phyloP scores from a whole-genome alignment of 2,113 vertebrate genomes.

The Hiodon tergisus region DNA sequence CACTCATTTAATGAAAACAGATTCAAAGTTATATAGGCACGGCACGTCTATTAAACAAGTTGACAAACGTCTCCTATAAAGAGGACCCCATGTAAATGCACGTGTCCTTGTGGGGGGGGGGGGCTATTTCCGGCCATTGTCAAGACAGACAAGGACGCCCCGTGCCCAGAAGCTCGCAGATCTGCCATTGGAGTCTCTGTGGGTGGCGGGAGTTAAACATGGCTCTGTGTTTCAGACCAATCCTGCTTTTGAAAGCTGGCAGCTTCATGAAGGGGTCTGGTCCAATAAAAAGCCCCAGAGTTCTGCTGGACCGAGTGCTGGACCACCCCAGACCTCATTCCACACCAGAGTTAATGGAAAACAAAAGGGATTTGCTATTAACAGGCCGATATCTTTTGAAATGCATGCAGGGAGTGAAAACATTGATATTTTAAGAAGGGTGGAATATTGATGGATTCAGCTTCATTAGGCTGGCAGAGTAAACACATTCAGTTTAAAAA shows the following conservation, averaged over 20 bases:
- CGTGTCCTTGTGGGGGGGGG: not conserved
- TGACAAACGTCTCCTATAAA: not conserved
- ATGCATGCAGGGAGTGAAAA: slow-evolving; percentile 14
- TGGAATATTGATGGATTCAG: slow-evolving; percentile 25
- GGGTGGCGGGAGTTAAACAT: slow-evolving; percentile 14
- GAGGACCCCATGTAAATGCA: no score
- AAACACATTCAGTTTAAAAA: slow-evolving; percentile 12
- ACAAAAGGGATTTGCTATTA: not conserved
- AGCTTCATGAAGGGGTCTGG: not conserved
- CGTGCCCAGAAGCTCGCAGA: no score
- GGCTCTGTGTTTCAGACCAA: not conserved
- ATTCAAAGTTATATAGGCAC: not conserved
- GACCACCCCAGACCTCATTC: slow-evolving; percentile 16
- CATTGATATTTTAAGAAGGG: slow-evolving; percentile 15
- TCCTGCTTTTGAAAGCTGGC: not conserved
- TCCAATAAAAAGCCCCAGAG: not conserved
- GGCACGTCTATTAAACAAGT: slow-evolving; percentile 7
- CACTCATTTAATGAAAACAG: not conserved
- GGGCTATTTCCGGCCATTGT: not conserved
- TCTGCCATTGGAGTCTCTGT: not conserved
- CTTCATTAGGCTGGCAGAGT: slow-evolving; percentile 21
- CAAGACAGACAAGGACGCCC: not conserved
- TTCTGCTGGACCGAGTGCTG: slow-evolving; percentile 1
- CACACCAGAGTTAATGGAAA: slow-evolving; percentile 15
- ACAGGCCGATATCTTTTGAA: slow-evolving; percentile 11